Percentiles rank a stretch among this genome's conserved stretches.
Conservation (phyloP, 2,113 vertebrate species). For the Proteles cristata region DNA sequence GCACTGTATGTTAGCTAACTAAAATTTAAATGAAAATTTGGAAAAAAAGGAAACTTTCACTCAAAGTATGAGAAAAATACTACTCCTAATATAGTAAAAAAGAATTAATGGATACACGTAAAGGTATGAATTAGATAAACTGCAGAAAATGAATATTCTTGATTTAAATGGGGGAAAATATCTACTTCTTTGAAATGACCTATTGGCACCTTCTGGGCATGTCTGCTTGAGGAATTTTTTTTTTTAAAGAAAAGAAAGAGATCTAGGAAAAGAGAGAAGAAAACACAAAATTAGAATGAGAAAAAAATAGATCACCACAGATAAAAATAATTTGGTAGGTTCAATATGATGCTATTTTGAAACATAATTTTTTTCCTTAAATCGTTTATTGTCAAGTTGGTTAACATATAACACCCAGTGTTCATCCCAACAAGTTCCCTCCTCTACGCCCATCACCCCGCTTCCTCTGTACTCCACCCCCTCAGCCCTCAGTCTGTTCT, state of each 20-base stretch:
- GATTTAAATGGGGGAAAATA: neutral
- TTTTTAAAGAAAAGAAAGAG: neutral
- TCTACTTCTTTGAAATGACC: constrained; percentile 36
- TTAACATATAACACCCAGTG: no score
- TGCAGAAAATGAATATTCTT: neutral
- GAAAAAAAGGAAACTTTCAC: neutral
- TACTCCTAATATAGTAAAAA: neutral
- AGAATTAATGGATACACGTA: neutral
- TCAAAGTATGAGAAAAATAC: neutral
- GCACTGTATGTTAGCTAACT: no score
- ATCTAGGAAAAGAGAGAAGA: neutral
- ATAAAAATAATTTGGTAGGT: constrained; percentile 5
- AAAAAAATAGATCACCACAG: neutral
- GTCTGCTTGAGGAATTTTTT: neutral
- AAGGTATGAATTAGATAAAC: neutral
- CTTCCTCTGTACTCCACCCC: no score
- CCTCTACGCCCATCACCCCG: no score
- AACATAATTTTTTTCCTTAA: neutral
- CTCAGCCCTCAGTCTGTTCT: no score
- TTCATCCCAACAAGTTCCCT: no score
- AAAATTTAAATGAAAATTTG: no score
- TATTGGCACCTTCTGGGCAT: neutral
- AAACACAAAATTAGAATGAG: neutral
- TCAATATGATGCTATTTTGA: neutral
- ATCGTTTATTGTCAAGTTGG: no score